Base-by-base conservation (phyloP, 2,797 vertebrate genomes). In the Chelon labrosus region DNA sequence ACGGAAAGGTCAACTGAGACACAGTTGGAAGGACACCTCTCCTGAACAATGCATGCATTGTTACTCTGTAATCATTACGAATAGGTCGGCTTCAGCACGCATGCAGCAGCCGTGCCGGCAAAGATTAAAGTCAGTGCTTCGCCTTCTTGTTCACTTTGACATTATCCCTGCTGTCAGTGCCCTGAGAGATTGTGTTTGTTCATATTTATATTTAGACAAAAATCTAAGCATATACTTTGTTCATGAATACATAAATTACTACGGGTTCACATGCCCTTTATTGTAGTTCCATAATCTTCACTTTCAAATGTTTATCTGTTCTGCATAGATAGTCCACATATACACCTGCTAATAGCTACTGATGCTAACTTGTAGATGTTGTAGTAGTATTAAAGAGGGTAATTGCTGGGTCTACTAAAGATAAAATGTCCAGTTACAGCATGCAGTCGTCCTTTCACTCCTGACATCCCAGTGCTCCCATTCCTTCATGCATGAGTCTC, bases 121-220 rank as follows among this genome's bases (percentile, higher is more conserved):
- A 78, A 85, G 89, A 93, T 93, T 89, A 88, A 88, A 80, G 66
- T 65, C 67, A 54, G 70, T 79, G 65, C 74, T 89, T 54, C 41
- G 83, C 42, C 75, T 79, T 84, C 65, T 85, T 84, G 72, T 57
- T 91, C 68, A 72, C 3, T 79, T 55, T 75, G 68, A 73, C 73
- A 71, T 54, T 66, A 46, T 86, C 84, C 84, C 80, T 80, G 71
- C 79, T 82, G 71, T 86, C 84, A 65, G 12, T 53, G 85, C 88
- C 27, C 57, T 10, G 8, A 47, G n/a, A 47, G 46, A 47, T 19
- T 47, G 46, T 19, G n/a, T 10, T 47, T 47, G 46, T n/a, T 47
- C 46, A 7, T n/a, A 47, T 4, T 47, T 17, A 10, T 10, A 47
- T 10, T 19, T 47, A 19, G 46, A 47, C 19, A 17, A 47, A 47